Evolutionary conservation across 92 coral and sea anemone species (phyloP), one percentile per base, ranked within the genome.

Genomic region (Anthopleura xanthogrammica): DNA sequence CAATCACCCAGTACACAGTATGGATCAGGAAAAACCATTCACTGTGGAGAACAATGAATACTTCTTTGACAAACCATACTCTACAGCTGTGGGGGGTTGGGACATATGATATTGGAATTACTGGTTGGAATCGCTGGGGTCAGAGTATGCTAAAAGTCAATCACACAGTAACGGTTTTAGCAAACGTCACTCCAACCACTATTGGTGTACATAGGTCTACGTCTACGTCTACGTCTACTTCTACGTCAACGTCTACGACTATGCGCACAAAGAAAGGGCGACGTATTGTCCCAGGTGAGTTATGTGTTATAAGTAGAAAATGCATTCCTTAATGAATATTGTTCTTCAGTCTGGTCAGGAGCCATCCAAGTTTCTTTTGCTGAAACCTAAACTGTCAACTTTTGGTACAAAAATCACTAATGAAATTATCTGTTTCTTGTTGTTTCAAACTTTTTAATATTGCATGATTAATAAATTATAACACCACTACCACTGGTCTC

Each of bases 121-220:
- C 74, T 13, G 74, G 43, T 36, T 68, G 74, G 74, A 68, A 68
- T 68, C 74, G 74, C 42, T 68, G 74, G 74, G 74, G 74, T 12
- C 74, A 68, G 36, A 68, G 74, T 68, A 68, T 4, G 5, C 74
- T 68, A 2, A 68, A 13, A 68, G 42, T 29, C 42, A 68, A 68
- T 36, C 41, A 68, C 29, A 68, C 16, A 10, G 42, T 29, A 23
- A 68, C 42, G 14, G 42, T 68, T 12, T 68, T 36, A 29, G 19
- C 16, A 12, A 29, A 29, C 16, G 5, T 14, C 74, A 36, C 74
- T 24, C 40, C 17, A 29, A 23, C 41, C 11, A 68, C 74, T 68
- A 29, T 16, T 23, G 74, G 16, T 9, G 3, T 68, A 68, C 16
- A 29, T 9, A 62, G 11, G 2, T 3, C 29, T 11, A 62, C 24